Conservation (phyloP, 2,113 vertebrate species). For the Sylvia atricapilla region DNA sequence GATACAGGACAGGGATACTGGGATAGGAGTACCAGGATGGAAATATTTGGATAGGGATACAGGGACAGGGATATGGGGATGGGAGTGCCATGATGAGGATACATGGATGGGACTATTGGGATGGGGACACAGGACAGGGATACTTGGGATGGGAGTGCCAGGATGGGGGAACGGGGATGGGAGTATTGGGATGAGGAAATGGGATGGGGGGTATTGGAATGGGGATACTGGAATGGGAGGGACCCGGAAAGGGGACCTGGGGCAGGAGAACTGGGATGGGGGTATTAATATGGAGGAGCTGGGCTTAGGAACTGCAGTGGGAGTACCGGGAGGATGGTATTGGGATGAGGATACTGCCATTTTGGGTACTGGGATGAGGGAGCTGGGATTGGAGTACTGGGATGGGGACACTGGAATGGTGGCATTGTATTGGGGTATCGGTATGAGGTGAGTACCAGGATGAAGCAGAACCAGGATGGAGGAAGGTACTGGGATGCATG, state of each 20-base stretch:
- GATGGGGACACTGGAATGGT: too few species aligned
- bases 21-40: too few species aligned
- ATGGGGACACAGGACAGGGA: neutral
- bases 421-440: rapidly evolving
- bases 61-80: rapidly evolving
- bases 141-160: too few species aligned
- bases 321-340: too few species aligned
- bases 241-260: too few species aligned
- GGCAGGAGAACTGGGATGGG: neutral
- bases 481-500: neutral
- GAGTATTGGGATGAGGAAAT: neutral
- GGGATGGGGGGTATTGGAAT: too few species aligned
- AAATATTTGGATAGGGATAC: rapidly evolving
- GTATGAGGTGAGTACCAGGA: neutral
- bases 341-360: neutral
- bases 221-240: rapidly evolving
- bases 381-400: rapidly evolving
- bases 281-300: neutral
- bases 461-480: neutral
- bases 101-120: too few species aligned
- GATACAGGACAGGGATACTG: rapidly evolving
- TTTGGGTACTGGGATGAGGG: rapidly evolving
- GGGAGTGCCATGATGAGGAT: rapidly evolving
- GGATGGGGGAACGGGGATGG: rapidly evolving
- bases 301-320: neutral